Evolutionary conservation across 2,888 invertebrate species (phyloP).

Genomic region (Phengaris arion): DNA sequence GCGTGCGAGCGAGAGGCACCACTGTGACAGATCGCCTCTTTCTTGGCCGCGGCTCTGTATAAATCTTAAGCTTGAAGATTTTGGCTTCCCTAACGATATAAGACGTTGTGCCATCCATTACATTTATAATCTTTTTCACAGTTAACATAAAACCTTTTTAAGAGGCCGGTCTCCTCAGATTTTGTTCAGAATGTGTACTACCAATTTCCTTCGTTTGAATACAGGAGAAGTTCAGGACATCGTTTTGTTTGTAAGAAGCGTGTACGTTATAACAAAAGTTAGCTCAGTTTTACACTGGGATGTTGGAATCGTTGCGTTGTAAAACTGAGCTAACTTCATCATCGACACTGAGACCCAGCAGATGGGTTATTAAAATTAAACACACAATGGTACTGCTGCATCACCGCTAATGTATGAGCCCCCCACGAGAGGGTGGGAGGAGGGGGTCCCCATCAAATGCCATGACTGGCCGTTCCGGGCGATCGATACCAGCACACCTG

Average conservation of each 20-base stretch:
- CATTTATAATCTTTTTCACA: conserved; percentile 11
- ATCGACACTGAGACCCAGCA: neutral
- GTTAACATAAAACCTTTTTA: conserved; percentile 1
- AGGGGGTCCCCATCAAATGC: conserved; percentile 57
- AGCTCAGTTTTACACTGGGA: no score
- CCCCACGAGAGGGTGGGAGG: neutral
- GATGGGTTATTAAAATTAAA: conserved; percentile 20
- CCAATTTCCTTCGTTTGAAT: no score
- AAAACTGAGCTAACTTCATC: neutral
- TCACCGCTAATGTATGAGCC: conserved; percentile 12
- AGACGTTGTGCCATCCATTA: conserved; percentile 12
- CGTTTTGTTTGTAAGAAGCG: no score
- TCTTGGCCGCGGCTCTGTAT: conserved; percentile 12
- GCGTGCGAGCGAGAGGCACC: conserved; percentile 9
- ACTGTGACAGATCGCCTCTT: conserved; percentile 1
- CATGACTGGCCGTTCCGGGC: conserved; percentile 58
- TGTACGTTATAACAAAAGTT: no score
- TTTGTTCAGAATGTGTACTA: neutral
- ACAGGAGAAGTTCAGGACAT: no score
- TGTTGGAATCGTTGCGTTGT: no score
- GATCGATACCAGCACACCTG: conserved; percentile 51
- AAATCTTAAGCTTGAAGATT: conserved; percentile 22
- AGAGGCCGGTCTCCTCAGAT: neutral
- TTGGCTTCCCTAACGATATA: conserved; percentile 18
- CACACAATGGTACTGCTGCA: conserved; percentile 14